Evolutionary conservation across 2,888 invertebrate genomes (phyloP), one percentile per base, ranked within the genome.

Genomic region (Scaptomyza tumidula): DNA sequence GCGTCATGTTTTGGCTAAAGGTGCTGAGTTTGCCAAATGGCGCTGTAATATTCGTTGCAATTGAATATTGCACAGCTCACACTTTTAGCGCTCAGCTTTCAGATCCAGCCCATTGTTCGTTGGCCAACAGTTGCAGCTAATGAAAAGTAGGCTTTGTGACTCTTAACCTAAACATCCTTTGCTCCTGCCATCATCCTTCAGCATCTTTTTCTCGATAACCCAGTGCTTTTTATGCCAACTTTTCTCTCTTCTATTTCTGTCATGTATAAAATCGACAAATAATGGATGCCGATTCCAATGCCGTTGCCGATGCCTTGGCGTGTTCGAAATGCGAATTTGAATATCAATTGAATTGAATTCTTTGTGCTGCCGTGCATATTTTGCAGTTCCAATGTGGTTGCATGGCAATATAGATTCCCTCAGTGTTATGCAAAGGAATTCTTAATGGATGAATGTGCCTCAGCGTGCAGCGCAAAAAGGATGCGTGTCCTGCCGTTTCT

Each of bases 291-390:
- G 76, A 62, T 68, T 35, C 4, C 50, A 10, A 16, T 65, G 69
- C 41, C 37, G 31, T 59, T 70, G 73, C 70, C 65, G 56, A 72
- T 62, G 69, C 59, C 62, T 64, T 60, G 62, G 77, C 70, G 78
- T 76, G 75, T 59, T 77, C 57, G 81, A 75, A 71, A 75, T 75
- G 82, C 76, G 86, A 86, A 84, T 88, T 88, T 88, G 87, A 88
- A 88, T 88, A 84, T 82, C 87, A 88, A 88, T 88, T 88, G 82
- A 84, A 88, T 84, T 82, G 86, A 76, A 84, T 88, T 88, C 80
- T 88, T 80, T 86, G 86, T 85, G 87, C 78, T 66, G 71, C 74
- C 70, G 76, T 71, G 75, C 80, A 83, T 83, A 73, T 82, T 79
- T 75, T 65, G 52, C 75, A 76, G 55, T 67, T 61, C 61, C 74